Evolutionary conservation across 2,113 vertebrate genomes (phyloP).

Genomic region (Toxotes jaculatrix): DNA sequence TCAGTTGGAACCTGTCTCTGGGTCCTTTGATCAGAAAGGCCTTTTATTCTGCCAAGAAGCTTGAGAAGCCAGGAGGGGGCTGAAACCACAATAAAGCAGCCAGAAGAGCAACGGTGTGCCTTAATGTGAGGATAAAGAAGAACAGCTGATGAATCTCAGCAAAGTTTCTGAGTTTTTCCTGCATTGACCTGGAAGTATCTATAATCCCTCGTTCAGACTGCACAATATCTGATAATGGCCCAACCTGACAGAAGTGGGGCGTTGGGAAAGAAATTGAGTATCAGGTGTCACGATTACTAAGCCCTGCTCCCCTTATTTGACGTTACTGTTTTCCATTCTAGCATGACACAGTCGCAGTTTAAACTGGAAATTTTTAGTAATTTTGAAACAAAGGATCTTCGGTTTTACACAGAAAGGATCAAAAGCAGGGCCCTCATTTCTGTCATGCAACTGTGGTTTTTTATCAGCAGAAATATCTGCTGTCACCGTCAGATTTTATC

Average conservation of each 20-base stretch:
- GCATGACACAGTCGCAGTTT: too few species aligned
- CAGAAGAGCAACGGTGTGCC: slow-evolving; percentile 13
- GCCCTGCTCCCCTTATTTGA: neutral
- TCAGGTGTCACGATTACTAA: neutral
- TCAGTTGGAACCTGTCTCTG: slow-evolving; percentile 59
- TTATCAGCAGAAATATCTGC: too few species aligned
- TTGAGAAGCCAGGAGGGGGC: slow-evolving; percentile 54
- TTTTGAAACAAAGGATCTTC: too few species aligned
- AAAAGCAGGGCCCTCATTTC: too few species aligned
- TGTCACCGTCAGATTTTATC: too few species aligned
- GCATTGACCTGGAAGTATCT: neutral
- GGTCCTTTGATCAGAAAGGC: slow-evolving; percentile 76
- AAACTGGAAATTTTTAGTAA: too few species aligned
- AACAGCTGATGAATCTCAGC: neutral
- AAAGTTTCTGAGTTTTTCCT: slow-evolving; percentile 2
- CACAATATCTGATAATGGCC: neutral
- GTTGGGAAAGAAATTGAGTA: neutral
- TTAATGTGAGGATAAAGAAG: slow-evolving; percentile 21
- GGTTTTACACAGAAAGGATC: too few species aligned
- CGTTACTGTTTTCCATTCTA: neutral
- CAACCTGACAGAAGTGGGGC: neutral
- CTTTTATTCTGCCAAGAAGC: slow-evolving; percentile 77
- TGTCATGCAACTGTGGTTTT: neutral
- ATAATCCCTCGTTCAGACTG: neutral
- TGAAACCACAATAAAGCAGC: slow-evolving; percentile 26